Percentiles rank a stretch among this genome's conserved stretches.
Evolutionary conservation across 2,113 vertebrate species (phyloP).

Genomic region (Choloepus hoffmanni): DNA sequence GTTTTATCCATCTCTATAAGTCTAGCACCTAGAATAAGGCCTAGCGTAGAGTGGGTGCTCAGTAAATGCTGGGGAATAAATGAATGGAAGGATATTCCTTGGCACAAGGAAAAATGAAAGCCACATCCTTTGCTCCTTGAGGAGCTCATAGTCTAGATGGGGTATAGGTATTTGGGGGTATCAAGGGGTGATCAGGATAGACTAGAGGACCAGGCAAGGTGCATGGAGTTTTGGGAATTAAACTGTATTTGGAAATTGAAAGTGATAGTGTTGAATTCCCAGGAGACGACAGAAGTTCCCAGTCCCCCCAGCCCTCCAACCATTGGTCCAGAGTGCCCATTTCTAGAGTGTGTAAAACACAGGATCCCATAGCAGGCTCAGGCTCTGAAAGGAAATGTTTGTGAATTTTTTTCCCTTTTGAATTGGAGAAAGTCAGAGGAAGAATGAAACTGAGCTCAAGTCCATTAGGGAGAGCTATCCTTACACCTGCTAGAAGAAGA

Average conservation of each 20-base stretch:
- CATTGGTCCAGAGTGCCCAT: background rate
- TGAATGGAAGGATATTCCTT: background rate
- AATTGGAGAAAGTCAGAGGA: background rate
- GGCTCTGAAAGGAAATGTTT: background rate
- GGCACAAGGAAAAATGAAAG: background rate
- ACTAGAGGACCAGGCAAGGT: background rate
- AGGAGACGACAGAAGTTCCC: background rate
- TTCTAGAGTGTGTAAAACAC: background rate
- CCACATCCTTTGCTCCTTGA: background rate
- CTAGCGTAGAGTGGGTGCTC: background rate
- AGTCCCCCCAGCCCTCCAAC: background rate
- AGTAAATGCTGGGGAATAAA: background rate
- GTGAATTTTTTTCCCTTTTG: background rate
- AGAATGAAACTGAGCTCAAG: background rate
- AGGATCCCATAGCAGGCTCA: background rate
- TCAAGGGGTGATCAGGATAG: background rate
- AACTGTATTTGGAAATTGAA: background rate
- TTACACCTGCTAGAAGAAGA: background rate
- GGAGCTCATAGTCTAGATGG: background rate
- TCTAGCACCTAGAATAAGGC: background rate
- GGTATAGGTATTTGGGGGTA: background rate
- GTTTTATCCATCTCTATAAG: background rate
- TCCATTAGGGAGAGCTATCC: background rate
- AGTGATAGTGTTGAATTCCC: background rate
- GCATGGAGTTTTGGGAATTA: background rate